phyloP scores from a whole-genome alignment of 1,140 invertebrate species.

The Trachymyrmex cornetzi region DNA sequence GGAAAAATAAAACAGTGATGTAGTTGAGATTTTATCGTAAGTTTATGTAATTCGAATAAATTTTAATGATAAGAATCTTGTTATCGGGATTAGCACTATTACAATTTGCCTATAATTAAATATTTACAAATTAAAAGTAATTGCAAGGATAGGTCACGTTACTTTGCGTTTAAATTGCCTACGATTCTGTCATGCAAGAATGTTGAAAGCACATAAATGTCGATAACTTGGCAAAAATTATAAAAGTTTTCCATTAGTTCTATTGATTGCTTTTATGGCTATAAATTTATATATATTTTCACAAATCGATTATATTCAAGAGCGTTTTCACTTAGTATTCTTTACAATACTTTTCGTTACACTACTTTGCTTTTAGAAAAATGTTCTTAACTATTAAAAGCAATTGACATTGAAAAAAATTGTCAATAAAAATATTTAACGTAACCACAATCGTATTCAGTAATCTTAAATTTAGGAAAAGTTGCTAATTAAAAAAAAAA shows the following conservation, averaged over 20 bases:
- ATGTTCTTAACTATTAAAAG: background rate
- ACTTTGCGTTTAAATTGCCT: background rate
- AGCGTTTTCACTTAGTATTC: background rate
- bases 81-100: background rate
- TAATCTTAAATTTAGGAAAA: background rate
- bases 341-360: background rate
- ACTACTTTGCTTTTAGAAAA: background rate
- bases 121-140: background rate
- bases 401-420: background rate
- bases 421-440: background rate
- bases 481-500: background rate
- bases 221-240: background rate
- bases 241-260: background rate
- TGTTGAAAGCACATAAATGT: background rate
- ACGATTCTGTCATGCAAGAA: background rate
- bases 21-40: background rate
- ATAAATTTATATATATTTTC: background rate
- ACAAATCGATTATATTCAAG: background rate
- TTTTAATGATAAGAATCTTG: background rate
- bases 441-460: background rate
- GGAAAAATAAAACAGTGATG: conserved; percentile 1
- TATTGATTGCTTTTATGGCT: background rate
- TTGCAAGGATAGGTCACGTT: background rate
- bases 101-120: background rate
- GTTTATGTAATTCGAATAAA: background rate